phyloP scores from a whole-genome alignment of 2,113 vertebrate species.

The Coreoperca whiteheadi region DNA sequence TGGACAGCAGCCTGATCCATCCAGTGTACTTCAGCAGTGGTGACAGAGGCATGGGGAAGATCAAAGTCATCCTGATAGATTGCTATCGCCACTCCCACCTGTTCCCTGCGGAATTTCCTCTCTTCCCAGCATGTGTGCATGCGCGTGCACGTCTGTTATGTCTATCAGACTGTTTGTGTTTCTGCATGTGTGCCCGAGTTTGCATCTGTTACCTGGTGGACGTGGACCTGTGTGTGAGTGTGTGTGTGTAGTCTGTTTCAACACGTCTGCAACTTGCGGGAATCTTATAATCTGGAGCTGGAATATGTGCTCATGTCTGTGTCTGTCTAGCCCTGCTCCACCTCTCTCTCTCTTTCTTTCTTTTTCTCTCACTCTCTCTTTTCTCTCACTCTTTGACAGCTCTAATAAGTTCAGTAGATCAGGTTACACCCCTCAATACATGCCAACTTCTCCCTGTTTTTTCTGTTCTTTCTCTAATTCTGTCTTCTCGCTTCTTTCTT shows the following conservation, averaged over 20 bases:
- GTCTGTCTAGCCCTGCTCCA: conserved; percentile 78
- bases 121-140: conserved; percentile 67
- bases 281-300: conserved; percentile 86
- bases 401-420: conserved; percentile 84
- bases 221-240: conserved; percentile 47
- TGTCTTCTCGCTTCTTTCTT: conserved; percentile 59
- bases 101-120: conserved; percentile 83
- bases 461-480: conserved; percentile 68
- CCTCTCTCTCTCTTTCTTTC: conserved; percentile 54
- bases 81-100: conserved; percentile 82
- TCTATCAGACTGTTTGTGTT: conserved; percentile 80
- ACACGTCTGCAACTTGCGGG: conserved; percentile 84
- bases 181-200: conserved; percentile 79
- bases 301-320: conserved; percentile 85
- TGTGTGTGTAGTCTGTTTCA: conserved; percentile 78
- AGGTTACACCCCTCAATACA: conserved; percentile 77
- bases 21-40: conserved; percentile 49
- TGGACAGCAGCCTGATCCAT: conserved; percentile 56
- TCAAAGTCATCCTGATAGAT: conserved; percentile 80
- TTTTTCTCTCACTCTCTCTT: conserved; percentile 44
- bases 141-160: conserved; percentile 79
- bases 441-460: conserved; percentile 72
- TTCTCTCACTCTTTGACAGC: conserved; percentile 79
- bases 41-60: conserved; percentile 73
- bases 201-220: conserved; percentile 77